Conservation (phyloP, 2,888 invertebrate genomes). For the Stenichneumon culpator region DNA sequence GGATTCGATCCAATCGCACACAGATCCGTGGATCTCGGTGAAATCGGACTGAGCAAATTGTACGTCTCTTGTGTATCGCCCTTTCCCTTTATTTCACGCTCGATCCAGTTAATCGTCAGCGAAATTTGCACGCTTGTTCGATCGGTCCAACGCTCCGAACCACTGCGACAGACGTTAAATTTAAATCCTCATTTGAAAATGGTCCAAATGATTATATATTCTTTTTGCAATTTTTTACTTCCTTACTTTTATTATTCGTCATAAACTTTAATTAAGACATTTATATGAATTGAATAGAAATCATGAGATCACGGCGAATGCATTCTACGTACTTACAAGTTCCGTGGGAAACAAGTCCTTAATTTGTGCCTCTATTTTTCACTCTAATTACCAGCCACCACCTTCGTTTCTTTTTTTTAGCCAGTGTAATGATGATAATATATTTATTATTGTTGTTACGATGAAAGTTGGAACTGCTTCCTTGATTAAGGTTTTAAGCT, state of each 20-base stretch:
- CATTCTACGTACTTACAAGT: not conserved
- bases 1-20: not conserved
- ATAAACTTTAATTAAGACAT: constrained; percentile 9
- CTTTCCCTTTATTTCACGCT: constrained; percentile 18
- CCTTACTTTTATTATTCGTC: no score
- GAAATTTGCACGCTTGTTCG: not conserved
- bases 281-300: constrained; percentile 27
- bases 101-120: no score
- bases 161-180: no score
- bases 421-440: constrained; percentile 13
- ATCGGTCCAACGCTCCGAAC: not conserved
- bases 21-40: constrained; percentile 21
- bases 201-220: no score
- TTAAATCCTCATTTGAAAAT: no score
- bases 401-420: not conserved
- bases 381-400: constrained; percentile 26
- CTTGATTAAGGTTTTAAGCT: not conserved
- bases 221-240: no score
- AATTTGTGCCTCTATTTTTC: constrained; percentile 22
- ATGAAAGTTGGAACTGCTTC: constrained; percentile 33
- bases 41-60: constrained; percentile 41
- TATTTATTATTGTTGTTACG: constrained; percentile 17
- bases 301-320: not conserved
- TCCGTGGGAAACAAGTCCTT: constrained; percentile 38
- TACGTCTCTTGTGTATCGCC: not conserved